These are phyloP conservation scores for Drosophila nasuta DNA, from an alignment of 1,140 invertebrate species.

Conservation along the genomic window DNA sequence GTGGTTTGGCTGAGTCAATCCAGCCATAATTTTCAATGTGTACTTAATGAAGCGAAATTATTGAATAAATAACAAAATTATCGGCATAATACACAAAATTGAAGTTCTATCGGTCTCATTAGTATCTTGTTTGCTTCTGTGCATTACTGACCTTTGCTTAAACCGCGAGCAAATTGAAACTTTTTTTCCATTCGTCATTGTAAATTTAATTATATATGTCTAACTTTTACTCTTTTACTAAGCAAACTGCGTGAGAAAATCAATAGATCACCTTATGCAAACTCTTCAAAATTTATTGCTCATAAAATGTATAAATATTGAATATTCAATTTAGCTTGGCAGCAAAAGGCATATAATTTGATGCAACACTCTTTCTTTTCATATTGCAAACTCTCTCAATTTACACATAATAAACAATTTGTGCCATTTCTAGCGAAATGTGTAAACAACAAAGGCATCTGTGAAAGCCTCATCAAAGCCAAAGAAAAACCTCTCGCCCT, in stretches of 20 bases:
- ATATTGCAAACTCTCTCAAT: conserved; percentile 7
- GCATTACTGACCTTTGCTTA: conserved; percentile 51
- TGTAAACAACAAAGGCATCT: conserved; percentile 14
- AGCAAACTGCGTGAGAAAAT: background rate
- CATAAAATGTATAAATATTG: background rate
- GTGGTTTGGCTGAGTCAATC: conserved; percentile 33
- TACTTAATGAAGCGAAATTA: conserved; percentile 37
- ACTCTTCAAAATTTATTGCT: conserved; percentile 1
- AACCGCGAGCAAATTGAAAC: conserved; percentile 47
- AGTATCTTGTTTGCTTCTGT: conserved; percentile 44
- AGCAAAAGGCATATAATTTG: background rate
- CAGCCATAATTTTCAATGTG: conserved; percentile 21
- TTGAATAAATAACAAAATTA: conserved; percentile 44
- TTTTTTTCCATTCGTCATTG: background rate
- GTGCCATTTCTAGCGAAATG: background rate
- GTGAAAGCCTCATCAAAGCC: conserved; percentile 7
- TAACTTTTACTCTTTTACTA: background rate
- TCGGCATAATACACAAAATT: conserved; percentile 3
- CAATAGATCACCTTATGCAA: conserved; percentile 1
- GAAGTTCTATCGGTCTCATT: conserved; percentile 59
- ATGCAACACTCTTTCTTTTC: conserved; percentile 8
- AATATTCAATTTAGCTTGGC: background rate
- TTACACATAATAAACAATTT: conserved; percentile 32
- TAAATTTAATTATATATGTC: too few relatives aligned
- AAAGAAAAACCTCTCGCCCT: conserved; percentile 12